Evolutionary conservation across 2,888 invertebrate genomes (phyloP).

Genomic region (Cloeon dipterum): DNA sequence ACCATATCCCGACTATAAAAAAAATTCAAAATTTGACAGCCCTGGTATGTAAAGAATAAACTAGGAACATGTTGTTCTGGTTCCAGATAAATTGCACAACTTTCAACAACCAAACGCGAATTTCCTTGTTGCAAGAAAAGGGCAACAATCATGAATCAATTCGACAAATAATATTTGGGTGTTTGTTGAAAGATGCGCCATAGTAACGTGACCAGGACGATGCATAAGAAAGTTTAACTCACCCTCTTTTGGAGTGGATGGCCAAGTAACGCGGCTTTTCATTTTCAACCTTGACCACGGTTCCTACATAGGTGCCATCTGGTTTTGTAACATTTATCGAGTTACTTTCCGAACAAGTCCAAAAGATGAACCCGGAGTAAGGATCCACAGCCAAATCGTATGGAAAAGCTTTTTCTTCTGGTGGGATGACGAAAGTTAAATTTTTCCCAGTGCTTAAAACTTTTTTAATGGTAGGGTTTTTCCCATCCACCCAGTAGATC

Average conservation of each 20-base stretch:
- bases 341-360: constrained; percentile 65
- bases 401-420: constrained; percentile 23
- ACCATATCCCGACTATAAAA: too few relatives aligned
- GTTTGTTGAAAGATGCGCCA: too few relatives aligned
- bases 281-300: constrained; percentile 41
- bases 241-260: constrained; percentile 62
- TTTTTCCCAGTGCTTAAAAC: constrained; percentile 36
- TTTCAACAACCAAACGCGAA: too few relatives aligned
- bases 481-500: constrained; percentile 61
- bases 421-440: constrained; percentile 24
- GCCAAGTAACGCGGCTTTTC: constrained; percentile 67
- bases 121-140: too few relatives aligned
- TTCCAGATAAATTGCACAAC: not conserved
- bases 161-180: too few relatives aligned
- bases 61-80: too few relatives aligned
- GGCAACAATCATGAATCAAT: too few relatives aligned
- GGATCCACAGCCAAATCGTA: constrained; percentile 73
- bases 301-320: constrained; percentile 32
- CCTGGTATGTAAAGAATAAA: too few relatives aligned
- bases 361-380: constrained; percentile 61
- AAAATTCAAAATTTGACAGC: too few relatives aligned
- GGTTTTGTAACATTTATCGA: constrained; percentile 73
- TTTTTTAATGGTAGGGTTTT: constrained; percentile 45
- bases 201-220: too few relatives aligned
- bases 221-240: not conserved